These are phyloP conservation scores for Arvicanthis niloticus DNA, from an alignment of 2,113 vertebrate genomes.

Conservation along the genomic window DNA sequence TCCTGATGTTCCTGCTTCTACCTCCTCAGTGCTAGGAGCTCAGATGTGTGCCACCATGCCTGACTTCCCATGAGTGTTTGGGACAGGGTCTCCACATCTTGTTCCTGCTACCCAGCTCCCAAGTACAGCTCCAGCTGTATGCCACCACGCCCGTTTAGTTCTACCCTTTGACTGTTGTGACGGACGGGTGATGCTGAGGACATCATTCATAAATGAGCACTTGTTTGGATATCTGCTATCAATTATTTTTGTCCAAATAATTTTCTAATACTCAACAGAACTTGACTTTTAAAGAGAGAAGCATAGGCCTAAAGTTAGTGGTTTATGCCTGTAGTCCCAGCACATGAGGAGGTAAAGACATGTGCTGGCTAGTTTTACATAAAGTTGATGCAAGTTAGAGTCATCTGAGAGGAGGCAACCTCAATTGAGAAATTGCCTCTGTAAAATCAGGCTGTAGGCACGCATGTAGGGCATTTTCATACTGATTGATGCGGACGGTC, in stretches of 20 bases:
- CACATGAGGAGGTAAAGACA: background rate
- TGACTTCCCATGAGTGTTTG: background rate
- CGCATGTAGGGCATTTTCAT: background rate
- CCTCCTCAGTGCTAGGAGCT: background rate
- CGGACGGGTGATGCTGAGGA: background rate
- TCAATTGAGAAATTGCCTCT: background rate
- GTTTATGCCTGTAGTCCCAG: background rate
- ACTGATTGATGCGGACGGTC: background rate
- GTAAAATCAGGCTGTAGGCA: background rate
- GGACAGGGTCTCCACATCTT: background rate
- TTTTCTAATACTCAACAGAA: background rate
- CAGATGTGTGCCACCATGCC: background rate
- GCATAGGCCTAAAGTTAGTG: background rate
- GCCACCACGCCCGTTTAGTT: too few relatives aligned
- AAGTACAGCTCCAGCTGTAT: too few relatives aligned
- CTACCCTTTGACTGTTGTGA: background rate
- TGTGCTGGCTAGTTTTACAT: background rate
- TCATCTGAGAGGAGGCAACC: background rate
- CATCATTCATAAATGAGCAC: background rate
- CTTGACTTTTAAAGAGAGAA: background rate
- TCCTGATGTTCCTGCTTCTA: background rate
- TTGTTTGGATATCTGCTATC: constrained; percentile 61
- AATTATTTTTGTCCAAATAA: constrained; percentile 9
- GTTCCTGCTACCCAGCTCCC: background rate
- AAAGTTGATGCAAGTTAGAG: background rate